phyloP scores from a whole-genome alignment of 2,888 invertebrate genomes.

The Oligia latruncula region DNA sequence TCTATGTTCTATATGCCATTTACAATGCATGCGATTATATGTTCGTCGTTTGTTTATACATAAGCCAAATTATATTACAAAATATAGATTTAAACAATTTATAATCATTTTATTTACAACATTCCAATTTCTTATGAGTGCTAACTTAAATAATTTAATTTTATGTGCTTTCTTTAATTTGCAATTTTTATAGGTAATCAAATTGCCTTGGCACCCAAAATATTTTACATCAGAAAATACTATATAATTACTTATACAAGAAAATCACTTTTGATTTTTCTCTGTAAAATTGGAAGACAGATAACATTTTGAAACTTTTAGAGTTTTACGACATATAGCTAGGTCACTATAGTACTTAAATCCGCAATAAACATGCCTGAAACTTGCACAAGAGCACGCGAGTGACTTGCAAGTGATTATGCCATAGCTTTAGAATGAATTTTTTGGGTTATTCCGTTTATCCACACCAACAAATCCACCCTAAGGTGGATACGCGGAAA shows the following conservation, averaged over 20 bases:
- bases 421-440: no score
- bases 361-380: no score
- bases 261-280: not conserved
- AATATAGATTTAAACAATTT: constrained; percentile 1
- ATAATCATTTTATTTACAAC: not conserved
- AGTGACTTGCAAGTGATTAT: no score
- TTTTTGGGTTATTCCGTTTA: no score
- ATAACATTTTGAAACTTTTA: not conserved
- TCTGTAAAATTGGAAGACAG: constrained; percentile 21
- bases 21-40: not conserved
- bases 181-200: not conserved
- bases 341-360: not conserved
- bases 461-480: no score
- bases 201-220: not conserved
- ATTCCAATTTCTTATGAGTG: not conserved
- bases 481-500: no score
- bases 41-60: not conserved
- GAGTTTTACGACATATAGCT: no score
- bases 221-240: not conserved
- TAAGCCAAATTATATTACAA: constrained; percentile 2
- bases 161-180: not conserved
- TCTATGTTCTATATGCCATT: not conserved
- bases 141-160: not conserved
- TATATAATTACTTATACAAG: not conserved
- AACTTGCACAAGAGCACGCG: no score